These are phyloP conservation scores for Prolemur simus DNA, from an alignment of 2,113 vertebrate genomes.

Conservation along the genomic window DNA sequence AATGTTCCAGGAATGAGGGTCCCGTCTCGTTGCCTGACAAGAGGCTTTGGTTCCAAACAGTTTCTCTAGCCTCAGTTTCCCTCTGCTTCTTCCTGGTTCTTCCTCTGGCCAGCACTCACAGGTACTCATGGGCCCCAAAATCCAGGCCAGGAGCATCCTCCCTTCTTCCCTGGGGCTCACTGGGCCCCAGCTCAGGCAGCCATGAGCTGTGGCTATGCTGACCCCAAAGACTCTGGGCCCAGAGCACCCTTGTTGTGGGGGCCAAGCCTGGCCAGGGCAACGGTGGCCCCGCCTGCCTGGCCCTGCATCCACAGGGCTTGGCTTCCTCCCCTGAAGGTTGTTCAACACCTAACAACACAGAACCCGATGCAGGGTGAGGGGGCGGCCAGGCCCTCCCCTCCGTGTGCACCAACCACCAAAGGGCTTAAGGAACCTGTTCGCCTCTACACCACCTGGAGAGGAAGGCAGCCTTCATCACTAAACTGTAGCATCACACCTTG, in stretches of 20 bases:
- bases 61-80: neutral
- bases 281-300: neutral
- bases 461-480: neutral
- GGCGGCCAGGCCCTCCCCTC: no score
- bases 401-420: fast-evolving
- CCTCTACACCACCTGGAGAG: neutral
- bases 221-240: neutral
- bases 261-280: neutral
- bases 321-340: neutral
- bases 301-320: fast-evolving
- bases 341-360: neutral
- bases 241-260: neutral
- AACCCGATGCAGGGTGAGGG: fast-evolving
- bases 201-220: fast-evolving
- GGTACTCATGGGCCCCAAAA: neutral
- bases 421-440: no score
- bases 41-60: neutral
- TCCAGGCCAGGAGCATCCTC: neutral
- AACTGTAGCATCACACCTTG: neutral
- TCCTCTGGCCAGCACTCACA: neutral
- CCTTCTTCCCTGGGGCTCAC: neutral
- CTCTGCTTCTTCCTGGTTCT: neutral
- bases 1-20: neutral
- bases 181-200: neutral
- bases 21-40: neutral